Base-by-base conservation (phyloP, 2,797 vertebrate genomes). In the Channa striata region DNA sequence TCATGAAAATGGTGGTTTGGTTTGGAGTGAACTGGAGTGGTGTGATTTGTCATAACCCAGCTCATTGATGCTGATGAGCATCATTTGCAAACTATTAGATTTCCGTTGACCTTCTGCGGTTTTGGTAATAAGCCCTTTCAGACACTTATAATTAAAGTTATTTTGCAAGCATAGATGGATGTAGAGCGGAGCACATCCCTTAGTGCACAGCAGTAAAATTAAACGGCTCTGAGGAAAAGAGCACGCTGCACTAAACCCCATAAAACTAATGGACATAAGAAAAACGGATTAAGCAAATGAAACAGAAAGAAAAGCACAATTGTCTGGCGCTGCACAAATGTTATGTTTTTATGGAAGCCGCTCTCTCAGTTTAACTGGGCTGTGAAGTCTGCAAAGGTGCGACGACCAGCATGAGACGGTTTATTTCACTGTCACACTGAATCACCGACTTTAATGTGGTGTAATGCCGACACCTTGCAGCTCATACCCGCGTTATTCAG, bases 261-360 rank as follows among this genome's bases (percentile, higher is more conserved):
- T 59, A 37, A 36, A 58, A 48, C 34, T 33, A 59, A 44, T 68
- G 30, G 50, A 36, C 8, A 16, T 34, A 8, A 33, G 2, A 11
- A 30, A 64, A 70, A 63, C 23, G 17, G 3, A 8, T 48, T 16
- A 20, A 44, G 46, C 33, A 16, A 67, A 74, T 67, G 25, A 3
- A 43, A 74, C 25, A 42, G 23, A 65, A 48, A 62, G 17, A 43
- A 36, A 71, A 49, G 49, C n/a, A 53, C n/a, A 51, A 37, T 25
- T 16, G 9, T 46, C n/a, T 7, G 2, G n/a, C 12, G n/a, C 21
- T 11, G 2, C 21, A n/a, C 17, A 6, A 42, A 42, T 16, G 43
- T 19, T 44, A n/a, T 44, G 43, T 4, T 44, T n/a, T 44, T n/a
- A 44, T 19, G 8, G 43, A 10, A 19, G 9, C 17, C 2, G 6